Evolutionary conservation across 2,888 invertebrate species (phyloP).

Genomic region (Xylota segnis): DNA sequence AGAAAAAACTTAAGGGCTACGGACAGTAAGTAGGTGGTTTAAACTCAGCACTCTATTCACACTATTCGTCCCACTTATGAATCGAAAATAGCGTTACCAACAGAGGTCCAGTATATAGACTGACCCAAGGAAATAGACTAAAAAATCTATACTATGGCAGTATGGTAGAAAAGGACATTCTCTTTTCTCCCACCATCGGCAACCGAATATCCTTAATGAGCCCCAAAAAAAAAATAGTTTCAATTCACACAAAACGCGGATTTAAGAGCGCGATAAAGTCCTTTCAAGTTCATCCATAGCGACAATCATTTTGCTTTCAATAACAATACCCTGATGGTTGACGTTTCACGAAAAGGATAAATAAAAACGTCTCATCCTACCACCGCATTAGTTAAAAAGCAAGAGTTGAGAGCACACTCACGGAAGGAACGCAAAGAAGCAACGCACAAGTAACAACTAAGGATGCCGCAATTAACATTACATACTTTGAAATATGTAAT

Average conservation of each 20-base stretch:
- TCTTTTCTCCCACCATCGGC: too few species aligned
- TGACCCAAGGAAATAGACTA: too few species aligned
- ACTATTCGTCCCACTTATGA: too few species aligned
- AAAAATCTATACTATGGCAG: too few species aligned
- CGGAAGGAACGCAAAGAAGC: background rate
- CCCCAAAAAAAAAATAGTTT: too few species aligned
- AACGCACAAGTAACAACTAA: background rate
- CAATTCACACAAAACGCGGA: background rate
- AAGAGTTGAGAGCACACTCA: background rate
- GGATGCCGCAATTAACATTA: constrained; percentile 6
- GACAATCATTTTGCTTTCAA: background rate
- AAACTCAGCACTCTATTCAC: too few species aligned
- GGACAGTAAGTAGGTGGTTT: too few species aligned
- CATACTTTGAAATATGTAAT: background rate
- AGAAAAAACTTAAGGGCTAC: too few species aligned
- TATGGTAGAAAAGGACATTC: too few species aligned
- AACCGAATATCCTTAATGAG: too few species aligned
- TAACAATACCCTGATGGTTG: background rate
- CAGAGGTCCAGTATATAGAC: too few species aligned
- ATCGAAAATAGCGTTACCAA: too few species aligned
- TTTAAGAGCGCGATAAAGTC: background rate
- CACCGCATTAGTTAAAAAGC: background rate
- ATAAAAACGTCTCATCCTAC: background rate
- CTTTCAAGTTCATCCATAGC: background rate
- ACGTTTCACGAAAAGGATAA: background rate